Conservation (phyloP, 2,888 invertebrate genomes). For the Drosophila sordidapex region DNA sequence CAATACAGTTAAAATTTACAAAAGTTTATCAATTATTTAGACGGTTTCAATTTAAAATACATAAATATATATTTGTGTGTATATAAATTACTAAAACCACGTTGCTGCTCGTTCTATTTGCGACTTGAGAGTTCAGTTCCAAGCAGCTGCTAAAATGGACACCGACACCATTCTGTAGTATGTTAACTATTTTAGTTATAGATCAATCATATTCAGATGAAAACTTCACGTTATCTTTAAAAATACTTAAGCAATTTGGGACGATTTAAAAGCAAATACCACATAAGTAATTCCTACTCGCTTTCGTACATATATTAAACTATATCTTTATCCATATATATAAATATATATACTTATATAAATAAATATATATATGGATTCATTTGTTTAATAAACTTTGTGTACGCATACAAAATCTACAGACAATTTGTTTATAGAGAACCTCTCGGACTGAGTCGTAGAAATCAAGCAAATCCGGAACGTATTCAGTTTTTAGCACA, state of each 20-base stretch:
- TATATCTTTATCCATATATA: slow-evolving; percentile 35
- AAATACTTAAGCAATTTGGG: slow-evolving; percentile 55
- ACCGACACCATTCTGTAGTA: slow-evolving; percentile 64
- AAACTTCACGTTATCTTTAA: slow-evolving; percentile 26
- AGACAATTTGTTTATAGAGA: slow-evolving; percentile 34
- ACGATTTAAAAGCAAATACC: slow-evolving; percentile 70
- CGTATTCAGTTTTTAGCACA: slow-evolving; percentile 36
- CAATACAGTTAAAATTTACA: slow-evolving; percentile 58
- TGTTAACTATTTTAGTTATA: slow-evolving; percentile 10
- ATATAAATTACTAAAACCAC: slow-evolving; percentile 55
- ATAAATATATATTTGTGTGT: slow-evolving; percentile 23
- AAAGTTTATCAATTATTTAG: slow-evolving; percentile 41
- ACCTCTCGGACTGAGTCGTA: neutral
- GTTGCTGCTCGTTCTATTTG: slow-evolving; percentile 36
- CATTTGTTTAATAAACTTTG: neutral
- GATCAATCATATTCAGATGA: slow-evolving; percentile 15
- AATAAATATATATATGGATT: slow-evolving; percentile 6
- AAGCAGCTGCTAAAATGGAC: slow-evolving; percentile 61
- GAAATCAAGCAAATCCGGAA: slow-evolving; percentile 23
- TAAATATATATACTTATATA: slow-evolving; percentile 5
- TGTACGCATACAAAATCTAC: slow-evolving; percentile 52
- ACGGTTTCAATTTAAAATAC: slow-evolving; percentile 50
- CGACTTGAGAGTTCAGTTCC: slow-evolving; percentile 23
- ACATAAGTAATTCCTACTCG: slow-evolving; percentile 38
- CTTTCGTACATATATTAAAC: slow-evolving; percentile 41